Conservation (phyloP, 2,797 vertebrate genomes). For the Siniperca scherzeri region DNA sequence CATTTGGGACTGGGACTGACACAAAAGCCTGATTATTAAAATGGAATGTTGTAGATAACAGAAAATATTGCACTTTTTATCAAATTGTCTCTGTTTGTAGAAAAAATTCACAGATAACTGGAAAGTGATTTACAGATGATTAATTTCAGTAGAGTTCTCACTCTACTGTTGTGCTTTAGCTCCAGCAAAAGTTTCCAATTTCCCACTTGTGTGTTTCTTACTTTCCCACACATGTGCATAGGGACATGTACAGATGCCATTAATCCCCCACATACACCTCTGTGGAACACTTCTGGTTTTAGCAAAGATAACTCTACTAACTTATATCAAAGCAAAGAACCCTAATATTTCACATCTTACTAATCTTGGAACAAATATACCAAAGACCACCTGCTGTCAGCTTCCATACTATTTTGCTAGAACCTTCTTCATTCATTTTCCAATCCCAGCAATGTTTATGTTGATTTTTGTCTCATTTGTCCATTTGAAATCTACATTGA, state of each 20-base stretch:
- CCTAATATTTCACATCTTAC: background rate
- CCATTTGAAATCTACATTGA: background rate
- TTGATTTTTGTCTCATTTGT: background rate
- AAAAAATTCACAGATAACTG: background rate
- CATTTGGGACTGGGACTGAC: background rate
- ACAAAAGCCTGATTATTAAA: background rate
- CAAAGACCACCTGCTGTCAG: background rate
- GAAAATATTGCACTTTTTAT: too few relatives aligned
- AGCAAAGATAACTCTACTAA: background rate
- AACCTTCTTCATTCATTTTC: background rate
- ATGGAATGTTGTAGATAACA: background rate
- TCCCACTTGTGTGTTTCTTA: background rate
- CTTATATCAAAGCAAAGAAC: background rate
- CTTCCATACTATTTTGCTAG: background rate
- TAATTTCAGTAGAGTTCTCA: background rate
- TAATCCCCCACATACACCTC: background rate
- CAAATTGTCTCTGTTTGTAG: background rate
- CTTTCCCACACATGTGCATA: background rate
- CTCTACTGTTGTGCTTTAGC: background rate
- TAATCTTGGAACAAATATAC: background rate
- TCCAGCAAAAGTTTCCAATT: background rate
- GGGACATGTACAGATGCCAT: too few relatives aligned
- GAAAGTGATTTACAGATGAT: background rate
- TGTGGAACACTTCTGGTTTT: background rate
- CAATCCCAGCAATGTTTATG: too few relatives aligned